Evolutionary conservation across 2,113 vertebrate genomes (phyloP), one percentile per base, ranked within the genome.

Genomic region (Oreotrochilus melanogaster): DNA sequence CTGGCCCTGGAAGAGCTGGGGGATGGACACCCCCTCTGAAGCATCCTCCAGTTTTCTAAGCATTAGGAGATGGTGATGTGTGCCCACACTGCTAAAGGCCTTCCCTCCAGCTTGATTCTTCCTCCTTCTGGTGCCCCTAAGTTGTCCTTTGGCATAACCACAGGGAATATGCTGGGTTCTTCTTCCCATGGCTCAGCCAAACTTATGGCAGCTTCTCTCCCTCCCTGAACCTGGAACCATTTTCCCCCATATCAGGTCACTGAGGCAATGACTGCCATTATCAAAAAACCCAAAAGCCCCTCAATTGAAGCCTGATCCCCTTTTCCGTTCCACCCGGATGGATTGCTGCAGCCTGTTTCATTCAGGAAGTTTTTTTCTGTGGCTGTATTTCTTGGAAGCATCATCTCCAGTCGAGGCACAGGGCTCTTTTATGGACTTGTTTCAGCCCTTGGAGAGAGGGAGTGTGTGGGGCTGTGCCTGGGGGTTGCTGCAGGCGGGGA

Each of bases 51-150:
- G 9, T 66, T 78, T 75, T 30, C 17, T 23, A 14, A 75, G 27
- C 15, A 7, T 30, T 18, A 54, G 39, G 62, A 67, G 58, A 28
- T 35, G 66, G 30, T 87, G 27, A 56, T 70, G 22, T 76, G 22
- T 72, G 69, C 64, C 60, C 18, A 3, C 13, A 11, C 35, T 51
- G 50, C 54, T 79, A 4, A 65, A 70, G 23, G 11, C 18, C 5
- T 48, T 7, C 25, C 9, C 25, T 18, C 10, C 0, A 0, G 8
- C 19, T 56, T 60, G 21, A 58, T 50, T 48, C 33, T 16, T 27
- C 60, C 35, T 48, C 39, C 45, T 54, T 54, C 56, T 24, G 1
- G 62, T 48, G 27, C 66, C 42, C 61, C 66, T 82, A n/a, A 60
- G 30, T 51, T 39, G 4, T 2, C 11, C 51, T 86, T 53, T 45